Base-by-base conservation (phyloP, 2,888 invertebrate genomes). In the Phortica okadai region DNA sequence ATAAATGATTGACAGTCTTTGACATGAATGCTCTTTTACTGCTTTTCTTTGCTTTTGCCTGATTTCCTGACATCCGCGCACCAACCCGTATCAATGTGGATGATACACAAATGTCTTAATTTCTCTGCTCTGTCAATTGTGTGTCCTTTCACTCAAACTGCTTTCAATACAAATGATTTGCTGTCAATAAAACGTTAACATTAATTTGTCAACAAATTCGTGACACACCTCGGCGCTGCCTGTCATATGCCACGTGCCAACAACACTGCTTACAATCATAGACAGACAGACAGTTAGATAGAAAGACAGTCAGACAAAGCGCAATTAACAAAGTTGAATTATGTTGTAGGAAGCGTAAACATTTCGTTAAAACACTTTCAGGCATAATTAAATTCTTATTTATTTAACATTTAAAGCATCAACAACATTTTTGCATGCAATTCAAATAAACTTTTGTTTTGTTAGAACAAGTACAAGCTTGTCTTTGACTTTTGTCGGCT, bases 181-280 rank as follows among this genome's bases (percentile, higher is more conserved):
- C 78, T 74, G 83, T 79, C 41, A 66, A 67, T 73, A 76, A 54
- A 59, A 58, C 64, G 7, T 58, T 79, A 44, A 74, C 76, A 73
- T 78, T 82, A 82, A 81, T 81, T 83, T 82, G 81, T 79, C 79
- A 81, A 79, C 75, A 77, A 77, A 76, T 69, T 76, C 76, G 78
- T 73, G 69, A 7, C 56, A 16, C 16, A 16, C n/a, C 56, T 56
- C 16, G 6, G 16, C 16, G 56, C n/a, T 16, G 16, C 56, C n/a
- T 56, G 56, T 16, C 62, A 25, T 25, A 21, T 62, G 62, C 62
- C 25, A 62, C 25, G 33, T 33, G 33, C 33, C 33, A 33, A 33
- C 33, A 33, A 33, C 33, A 33, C 33, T 33, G 33, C 33, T 33
- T 5, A 33, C 33, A 2, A 33, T 4, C 33, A 33, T 2, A 33